Base-by-base conservation (phyloP, 2,888 invertebrate species). In the Phlogophora meticulosa region DNA sequence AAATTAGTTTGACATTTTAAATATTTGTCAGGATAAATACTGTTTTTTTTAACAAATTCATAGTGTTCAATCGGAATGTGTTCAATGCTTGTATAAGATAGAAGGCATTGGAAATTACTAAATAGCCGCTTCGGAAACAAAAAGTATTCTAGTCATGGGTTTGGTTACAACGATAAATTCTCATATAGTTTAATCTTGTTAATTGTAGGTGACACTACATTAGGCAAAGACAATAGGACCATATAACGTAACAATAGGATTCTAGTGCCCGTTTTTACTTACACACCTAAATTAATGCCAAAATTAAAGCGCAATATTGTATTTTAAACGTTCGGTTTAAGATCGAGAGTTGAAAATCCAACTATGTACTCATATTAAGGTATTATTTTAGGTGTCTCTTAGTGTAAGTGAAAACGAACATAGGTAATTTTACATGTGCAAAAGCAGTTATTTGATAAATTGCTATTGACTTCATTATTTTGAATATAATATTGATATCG, bases 401-500 rank as follows among this genome's bases (percentile, higher is more conserved):
- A 28, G 5, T 28, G 28, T 28, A 28, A 28, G 28, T 28, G 28
- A 5, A 28, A 28, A 28, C 28, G 5, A 5, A 5, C 28, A 28
- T 76, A 68, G 67, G 66, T 56, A 53, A 66, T 59, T 71, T 73
- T 70, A 66, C 59, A 55, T 68, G 51, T 74, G 77, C 77, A 58
- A 76, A 74, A 63, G 65, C 70, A 53, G 67, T 72, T 69, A 51
- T 77, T 81, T 83, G 80, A 85, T 82, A 79, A 77, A 81, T 85
- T 71, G 59, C 58, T 68, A 66, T 68, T 77, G 75, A 78, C 67
- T 76, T 68, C 56, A 80, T 78, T 77, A 82, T 76, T 79, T 78
- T 64, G 59, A 76, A 76, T 74, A 65, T 78, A 76, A 81, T 85
- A 89, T 87, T 85, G 84, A 89, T 88, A 86, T 83, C 75, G 80